These are phyloP conservation scores for Sorex maritimensis DNA, from an alignment of 2,797 vertebrate genomes.

Conservation along the genomic window DNA sequence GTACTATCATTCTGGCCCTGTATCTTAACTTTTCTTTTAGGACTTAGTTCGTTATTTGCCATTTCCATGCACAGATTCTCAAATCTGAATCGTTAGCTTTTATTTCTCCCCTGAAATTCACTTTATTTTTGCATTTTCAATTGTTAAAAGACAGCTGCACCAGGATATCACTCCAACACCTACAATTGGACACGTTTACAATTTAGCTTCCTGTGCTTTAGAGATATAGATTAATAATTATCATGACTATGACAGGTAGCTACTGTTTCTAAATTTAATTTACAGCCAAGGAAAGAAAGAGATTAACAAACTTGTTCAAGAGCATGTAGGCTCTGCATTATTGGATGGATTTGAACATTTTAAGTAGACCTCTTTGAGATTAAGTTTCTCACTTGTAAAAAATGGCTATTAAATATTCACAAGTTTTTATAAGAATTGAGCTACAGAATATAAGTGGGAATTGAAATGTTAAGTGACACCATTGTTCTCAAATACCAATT, in stretches of 20 bases:
- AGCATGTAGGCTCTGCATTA: background rate
- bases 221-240: background rate
- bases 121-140: slow-evolving; percentile 14
- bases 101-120: slow-evolving; percentile 25
- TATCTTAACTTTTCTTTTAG: slow-evolving; percentile 33
- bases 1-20: too few relatives aligned
- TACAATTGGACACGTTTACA: slow-evolving; percentile 5
- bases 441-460: slow-evolving; percentile 25
- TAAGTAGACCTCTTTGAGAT: slow-evolving; percentile 24
- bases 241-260: too few relatives aligned
- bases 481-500: slow-evolving; percentile 14
- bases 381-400: slow-evolving; percentile 28
- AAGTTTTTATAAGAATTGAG: slow-evolving; percentile 49
- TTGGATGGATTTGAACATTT: slow-evolving; percentile 8
- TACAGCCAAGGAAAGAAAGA: background rate
- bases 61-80: slow-evolving; percentile 8
- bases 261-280: slow-evolving; percentile 2
- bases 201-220: slow-evolving; percentile 10
- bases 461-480: slow-evolving; percentile 5
- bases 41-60: background rate
- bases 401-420: slow-evolving; percentile 13
- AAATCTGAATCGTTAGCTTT: slow-evolving; percentile 28
- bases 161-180: background rate
- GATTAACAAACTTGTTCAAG: background rate
- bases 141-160: background rate